Percentiles rank a stretch among this genome's conserved stretches.
Conservation (phyloP, 2,113 vertebrate species). For the rabbit (Oryctolagus cuniculus) region DNA sequence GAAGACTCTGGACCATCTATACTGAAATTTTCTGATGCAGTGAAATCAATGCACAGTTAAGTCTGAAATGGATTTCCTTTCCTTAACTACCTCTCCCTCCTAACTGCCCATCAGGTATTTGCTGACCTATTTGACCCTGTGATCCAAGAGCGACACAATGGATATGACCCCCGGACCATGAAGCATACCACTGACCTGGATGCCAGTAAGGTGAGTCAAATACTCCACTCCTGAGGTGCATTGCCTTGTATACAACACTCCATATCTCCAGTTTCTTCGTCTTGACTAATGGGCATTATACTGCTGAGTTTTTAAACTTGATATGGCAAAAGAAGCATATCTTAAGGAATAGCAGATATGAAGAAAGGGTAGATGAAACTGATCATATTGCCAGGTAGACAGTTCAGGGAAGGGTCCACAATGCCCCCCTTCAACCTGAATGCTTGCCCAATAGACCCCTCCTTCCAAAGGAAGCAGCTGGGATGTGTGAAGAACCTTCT, state of each 20-base stretch:
- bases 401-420: not conserved
- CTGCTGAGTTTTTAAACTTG: constrained; percentile 55
- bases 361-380: not conserved
- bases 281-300: constrained; percentile 52
- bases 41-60: constrained; percentile 44
- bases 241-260: not conserved
- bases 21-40: constrained; percentile 38
- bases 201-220: constrained; percentile 91
- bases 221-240: constrained; percentile 17
- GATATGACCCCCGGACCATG: constrained; percentile 95
- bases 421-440: not conserved
- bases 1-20: not conserved
- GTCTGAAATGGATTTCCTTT: not conserved
- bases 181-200: constrained; percentile 96
- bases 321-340: not conserved
- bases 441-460: not conserved
- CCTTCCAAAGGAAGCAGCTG: not conserved
- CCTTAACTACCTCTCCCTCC: constrained; percentile 27
- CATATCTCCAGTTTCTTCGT: not conserved
- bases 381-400: not conserved
- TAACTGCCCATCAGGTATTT: constrained; percentile 91
- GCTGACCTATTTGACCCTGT: constrained; percentile 94
- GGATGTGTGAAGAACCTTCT: not conserved
- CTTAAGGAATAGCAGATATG: constrained; percentile 56
- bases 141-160: constrained; percentile 97